Base-by-base conservation (phyloP, 2,888 invertebrate species). In the Baronia brevicornis region DNA sequence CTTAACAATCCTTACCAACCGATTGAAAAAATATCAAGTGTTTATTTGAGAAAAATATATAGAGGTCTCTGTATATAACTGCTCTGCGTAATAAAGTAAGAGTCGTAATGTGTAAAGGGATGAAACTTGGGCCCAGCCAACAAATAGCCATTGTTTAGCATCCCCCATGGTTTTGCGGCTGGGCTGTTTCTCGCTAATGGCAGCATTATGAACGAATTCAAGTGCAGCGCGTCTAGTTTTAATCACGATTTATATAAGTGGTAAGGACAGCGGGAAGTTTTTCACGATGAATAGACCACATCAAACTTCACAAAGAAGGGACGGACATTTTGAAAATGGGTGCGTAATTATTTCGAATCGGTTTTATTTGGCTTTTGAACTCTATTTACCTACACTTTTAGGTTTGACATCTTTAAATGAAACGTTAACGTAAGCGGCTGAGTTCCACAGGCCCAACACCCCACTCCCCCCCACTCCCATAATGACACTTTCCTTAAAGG, bases 21-120 rank as follows among this genome's bases (percentile, higher is more conserved):
- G n/a, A n/a, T n/a, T n/a, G n/a, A n/a, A n/a, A n/a, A n/a, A n/a
- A n/a, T n/a, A n/a, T n/a, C n/a, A n/a, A 2, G 15, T 6, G 4
- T 5, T n/a, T 5, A 5, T 18, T 6, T n/a, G n/a, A 26, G 12
- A 11, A 13, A 19, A 13, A 11, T 7, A 20, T 2, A 3, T 1
- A n/a, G 4, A 17, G 19, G n/a, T 5, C 10, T 39, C 39, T 37
- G 24, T 12, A 15, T 1, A 1, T 20, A 23, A 11, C 10, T 46
- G 33, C 29, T 43, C 46, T 53, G 31, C 43, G 29, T 29, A 46
- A 43, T 41, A 41, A 47, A 46, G 45, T 43, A 47, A 48, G 44
- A 54, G 51, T 44, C 48, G 50, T 47, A 46, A 46, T 48, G 50
- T 51, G 50, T 48, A 46, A 48, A 55, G 54, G 54, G 50, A 55